Conservation (phyloP, 2,797 vertebrate genomes). For the Prunella strophiata region DNA sequence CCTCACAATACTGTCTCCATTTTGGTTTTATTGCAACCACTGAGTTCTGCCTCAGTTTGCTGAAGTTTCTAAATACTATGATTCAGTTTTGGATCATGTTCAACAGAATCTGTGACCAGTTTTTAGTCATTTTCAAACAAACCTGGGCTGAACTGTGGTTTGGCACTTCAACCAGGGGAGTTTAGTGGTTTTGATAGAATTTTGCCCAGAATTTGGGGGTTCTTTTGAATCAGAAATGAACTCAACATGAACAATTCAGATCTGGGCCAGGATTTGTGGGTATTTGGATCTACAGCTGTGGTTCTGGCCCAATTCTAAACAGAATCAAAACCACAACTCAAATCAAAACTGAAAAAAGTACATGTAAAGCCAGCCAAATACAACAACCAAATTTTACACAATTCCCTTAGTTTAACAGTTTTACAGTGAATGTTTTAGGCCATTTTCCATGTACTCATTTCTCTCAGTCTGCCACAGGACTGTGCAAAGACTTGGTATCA, state of each 20-base stretch:
- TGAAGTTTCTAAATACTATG: conserved; percentile 26
- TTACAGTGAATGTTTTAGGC: not conserved
- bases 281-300: not conserved
- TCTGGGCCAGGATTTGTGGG: not conserved
- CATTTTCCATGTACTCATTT: not conserved
- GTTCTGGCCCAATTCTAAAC: conserved; percentile 19
- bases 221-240: conserved; percentile 34
- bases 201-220: not conserved
- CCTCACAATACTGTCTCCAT: not conserved
- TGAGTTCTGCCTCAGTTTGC: not conserved
- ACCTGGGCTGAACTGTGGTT: conserved; percentile 36
- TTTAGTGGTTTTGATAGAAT: conserved; percentile 25
- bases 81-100: not conserved
- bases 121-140: conserved; percentile 43
- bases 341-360: not conserved
- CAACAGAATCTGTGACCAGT: conserved; percentile 21
- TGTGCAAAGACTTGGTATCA: not conserved
- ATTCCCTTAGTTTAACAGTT: not conserved
- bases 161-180: not conserved
- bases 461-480: not conserved
- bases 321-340: conserved; percentile 12
- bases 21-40: not conserved
- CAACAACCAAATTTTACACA: not conserved
- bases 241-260: conserved; percentile 18
- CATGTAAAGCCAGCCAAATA: not conserved